Base-by-base conservation (phyloP, 2,888 invertebrate species). In the Spilosoma lubricipeda region DNA sequence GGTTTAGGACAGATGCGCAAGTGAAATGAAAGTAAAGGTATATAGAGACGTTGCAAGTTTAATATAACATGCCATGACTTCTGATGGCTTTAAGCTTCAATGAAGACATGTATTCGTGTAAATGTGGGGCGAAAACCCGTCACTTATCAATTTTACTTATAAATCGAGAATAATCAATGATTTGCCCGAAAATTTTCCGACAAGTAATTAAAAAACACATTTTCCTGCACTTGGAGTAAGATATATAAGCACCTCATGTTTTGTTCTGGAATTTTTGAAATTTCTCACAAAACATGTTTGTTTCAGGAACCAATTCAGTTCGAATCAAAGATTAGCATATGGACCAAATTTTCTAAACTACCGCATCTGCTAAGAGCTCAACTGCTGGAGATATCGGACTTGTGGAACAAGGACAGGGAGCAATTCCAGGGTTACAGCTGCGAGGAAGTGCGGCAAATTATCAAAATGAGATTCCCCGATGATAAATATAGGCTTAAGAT, bases 381-480 rank as follows among this genome's bases (percentile, higher is more conserved):
- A 71, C 85, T 95, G 3, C 81, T 95, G n/a, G 93, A 95, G 75
- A 88, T 94, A 33, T 89, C 93, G 0, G 89, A 91, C 5, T 81
- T 93, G 0, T 96, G 96, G 96, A 89, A 87, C 39, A 84, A 81
- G 0, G 85, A 88, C 69, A 85, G 85, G 33, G 87, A 90, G 0
- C 79, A 92, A 11, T 78, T 91, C 0, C 86, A 86, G 59, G 86
- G 85, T 67, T 96, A 91, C 86, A 87, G 90, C 1, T 94, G 94
- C 71, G 95, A 96, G 74, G 96, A 96, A 82, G 90, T 96, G 8
- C 79, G 95, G 2, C 94, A 94, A 70, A 88, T 96, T 23, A 86
- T 96, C 39, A 95, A 95, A 78, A 94, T 95, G 88, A 86, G 95
- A 52, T 96, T 95, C 88, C 94, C 94, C 0, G 94, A 94, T 80